Base-by-base conservation (phyloP, 2,113 vertebrate genomes). In the Recurvirostra avosetta region DNA sequence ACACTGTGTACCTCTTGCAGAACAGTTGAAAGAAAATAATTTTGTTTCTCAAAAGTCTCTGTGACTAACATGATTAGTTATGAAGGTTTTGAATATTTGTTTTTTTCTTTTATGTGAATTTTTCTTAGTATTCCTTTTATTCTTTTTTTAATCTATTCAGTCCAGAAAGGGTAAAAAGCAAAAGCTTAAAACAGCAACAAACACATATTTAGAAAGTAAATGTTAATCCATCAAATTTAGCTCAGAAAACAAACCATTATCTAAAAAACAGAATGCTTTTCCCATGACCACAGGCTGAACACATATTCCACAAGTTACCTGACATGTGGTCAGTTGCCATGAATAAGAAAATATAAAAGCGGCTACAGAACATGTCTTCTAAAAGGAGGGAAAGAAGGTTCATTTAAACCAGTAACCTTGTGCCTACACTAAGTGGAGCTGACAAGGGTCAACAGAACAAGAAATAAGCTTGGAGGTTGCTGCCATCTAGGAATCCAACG, bases 1-100 rank as follows among this genome's bases (percentile, higher is more conserved):
- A 82, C 58, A 19, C 3, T 52, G 9, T 41, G 26, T 52, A 61
- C 3, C 1, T 72, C 56, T 79, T 61, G 20, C 14, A 38, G 11
- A 85, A 82, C 22, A 70, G 84, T 34, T 86, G 55, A 70, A 97
- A 90, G 32, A 94, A 94, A 90, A 90, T 20, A 93, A 94, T 71
- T 88, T 5, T 27, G 0, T 78, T 52, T 95, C 81, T 81, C 70
- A 86, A n/a, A 97, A 94, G 19, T 68, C 22, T 87, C 43, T 85
- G 18, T 91, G 85, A 70, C 38, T 94, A 45, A 88, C 53, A 56
- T 3, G n/a, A 92, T 88, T 92, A 92, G 22, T 68, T 78, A 34
- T 71, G 43, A 92, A 71, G 38, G 29, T 66, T 32, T 52, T 19
- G 8, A 26, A 3, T 27, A 56, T 53, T 79, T 58, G 38, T 45